These are phyloP conservation scores for Vespertilio murinus DNA, from an alignment of 2,797 vertebrate species.

Conservation along the genomic window DNA sequence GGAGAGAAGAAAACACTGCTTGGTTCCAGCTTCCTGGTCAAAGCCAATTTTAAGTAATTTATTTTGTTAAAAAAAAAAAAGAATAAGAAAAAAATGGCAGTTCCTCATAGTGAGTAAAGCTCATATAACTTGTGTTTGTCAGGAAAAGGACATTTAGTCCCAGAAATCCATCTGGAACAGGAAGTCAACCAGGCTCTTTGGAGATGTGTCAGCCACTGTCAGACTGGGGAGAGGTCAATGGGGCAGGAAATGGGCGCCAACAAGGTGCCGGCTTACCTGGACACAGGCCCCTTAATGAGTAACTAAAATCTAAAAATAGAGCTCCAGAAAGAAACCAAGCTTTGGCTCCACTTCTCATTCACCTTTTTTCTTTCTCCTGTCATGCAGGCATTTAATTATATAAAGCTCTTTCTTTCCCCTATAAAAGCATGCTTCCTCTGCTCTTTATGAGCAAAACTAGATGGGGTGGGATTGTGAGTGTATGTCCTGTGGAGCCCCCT, in stretches of 20 bases:
- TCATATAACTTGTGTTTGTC: conserved; percentile 50
- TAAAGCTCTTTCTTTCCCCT: neutral
- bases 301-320: neutral
- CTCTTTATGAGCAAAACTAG: neutral
- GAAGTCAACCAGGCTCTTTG: neutral
- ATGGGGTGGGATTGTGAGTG: rapidly evolving
- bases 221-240: rapidly evolving
- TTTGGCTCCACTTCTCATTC: neutral
- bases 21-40: conserved; percentile 64
- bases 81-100: neutral
- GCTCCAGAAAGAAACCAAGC: neutral
- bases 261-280: neutral
- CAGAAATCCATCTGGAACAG: conserved; percentile 20
- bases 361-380: neutral
- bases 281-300: neutral
- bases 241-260: neutral
- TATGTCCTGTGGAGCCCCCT: rapidly evolving
- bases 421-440: neutral
- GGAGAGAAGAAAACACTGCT: neutral
- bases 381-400: neutral
- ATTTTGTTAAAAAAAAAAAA: conserved; percentile 51
- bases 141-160: conserved; percentile 51
- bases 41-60: conserved; percentile 67
- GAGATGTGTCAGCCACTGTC: neutral
- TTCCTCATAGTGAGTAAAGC: neutral